Evolutionary conservation across 2,797 vertebrate species (phyloP), one percentile per base, ranked within the genome.

Genomic region (Tinamus major): DNA sequence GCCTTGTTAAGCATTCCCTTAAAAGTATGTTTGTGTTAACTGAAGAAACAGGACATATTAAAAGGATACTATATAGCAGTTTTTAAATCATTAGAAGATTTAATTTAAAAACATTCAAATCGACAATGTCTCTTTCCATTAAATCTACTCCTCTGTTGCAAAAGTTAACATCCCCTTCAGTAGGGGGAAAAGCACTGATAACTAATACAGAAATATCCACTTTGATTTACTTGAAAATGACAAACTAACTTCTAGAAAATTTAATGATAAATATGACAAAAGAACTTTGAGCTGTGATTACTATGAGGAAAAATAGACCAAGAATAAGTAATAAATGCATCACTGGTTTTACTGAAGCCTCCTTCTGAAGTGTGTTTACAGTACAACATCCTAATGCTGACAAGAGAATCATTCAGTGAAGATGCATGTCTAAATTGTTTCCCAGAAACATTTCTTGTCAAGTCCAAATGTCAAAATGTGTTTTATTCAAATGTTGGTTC

Each of bases 381-480:
- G 67, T 26, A 91, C 21, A 75, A 82, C 29, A 85, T 75, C 10
- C 3, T 58, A 92, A 82, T 11, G 15, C 71, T 42, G 62, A 92
- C 76, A 90, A 83, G 65, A 94, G 71, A 94, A 82, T 93, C 85
- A 85, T 70, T 48, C 65, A 85, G 49, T 62, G 70, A 94, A 84
- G 87, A 90, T 29, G 59, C 63, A 92, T 26, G 90, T 79, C 94
- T 93, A 85, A 95, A 87, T 87, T 55, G 8, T 59, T 97, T 96
- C 89, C 82, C 88, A 56, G 85, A 96, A 97, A 94, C 89, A 93
- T 87, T 96, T 93, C 93, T 93, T 80, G 51, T 96, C 94, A 96
- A 95, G 97, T 97, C 96, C 94, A 97, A 96, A 96, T 77, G 96
- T 97, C 97, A 97, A 94, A 96, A 95, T 79, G 79, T 92, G 93